Evolutionary conservation across 2,113 vertebrate genomes (phyloP), one percentile per base, ranked within the genome.

Genomic region (Pseudopodoces humilis): DNA sequence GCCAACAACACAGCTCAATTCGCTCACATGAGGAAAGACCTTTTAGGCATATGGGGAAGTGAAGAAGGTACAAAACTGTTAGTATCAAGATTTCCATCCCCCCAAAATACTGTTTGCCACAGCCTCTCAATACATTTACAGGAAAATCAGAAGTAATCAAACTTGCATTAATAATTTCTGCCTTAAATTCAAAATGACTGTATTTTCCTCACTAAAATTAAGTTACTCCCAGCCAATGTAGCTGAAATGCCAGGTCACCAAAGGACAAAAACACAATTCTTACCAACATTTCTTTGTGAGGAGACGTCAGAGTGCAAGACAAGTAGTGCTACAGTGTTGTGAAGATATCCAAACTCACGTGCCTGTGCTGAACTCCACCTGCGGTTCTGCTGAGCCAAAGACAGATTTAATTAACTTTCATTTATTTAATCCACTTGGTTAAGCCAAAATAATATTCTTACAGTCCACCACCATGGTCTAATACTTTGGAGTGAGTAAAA

Each of bases 351-450:
- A 95, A 99, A 99, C 96, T 99, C 99, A 7, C 99, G 98, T 20
- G 99, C 99, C 96, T 99, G 99, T 37, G 99, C 98, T 12, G 99
- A 99, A 96, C 98, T 99, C 99, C 99, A 99, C 28, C 99, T 98
- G 20, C 99, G 99, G 83, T 99, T 99, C 99, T 99, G 94, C 37
- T 86, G 71, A 83, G n/a, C 39, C 88, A 72, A 72, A 81, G 72
- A 79, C 55, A 94, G 18, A 67, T 35, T 70, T 39, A 46, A 70
- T 93, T 59, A 74, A 28, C 35, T 81, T 11, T 18, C 6, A 6
- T 8, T 63, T 27, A 87, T 53, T 65, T 23, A 44, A 52, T 31
- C 3, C 8, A 52, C 35, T 78, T 64, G 39, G 10, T 30, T 17
- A 78, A 82, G 63, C 20, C 43, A 70, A 78, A 92, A 41, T 50